Base-by-base conservation (phyloP, 1,140 invertebrate genomes). In the Drosophila athabasca region DNA sequence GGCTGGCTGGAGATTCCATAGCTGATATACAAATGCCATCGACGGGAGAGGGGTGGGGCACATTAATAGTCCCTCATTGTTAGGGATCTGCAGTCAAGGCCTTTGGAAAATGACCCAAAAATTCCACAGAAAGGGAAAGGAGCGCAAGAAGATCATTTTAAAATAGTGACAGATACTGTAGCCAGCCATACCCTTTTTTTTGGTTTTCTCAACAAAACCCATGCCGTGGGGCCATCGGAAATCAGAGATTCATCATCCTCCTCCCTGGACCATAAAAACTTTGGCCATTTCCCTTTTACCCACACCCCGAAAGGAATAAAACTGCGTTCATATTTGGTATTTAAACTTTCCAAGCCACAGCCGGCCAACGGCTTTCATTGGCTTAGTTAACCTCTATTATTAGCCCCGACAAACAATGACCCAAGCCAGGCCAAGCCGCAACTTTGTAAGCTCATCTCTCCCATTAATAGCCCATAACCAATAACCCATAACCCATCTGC, bases 301-400 rank as follows among this genome's bases (percentile, higher is more conserved):
- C 46, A 5, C 9, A 6, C 45, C 0, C 22, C 43, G 8, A 26
- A 45, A 8, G 15, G 49, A 61, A 71, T 71, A 71, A 71, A 69
- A 61, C 66, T 70, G 66, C 68, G 17, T 29, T 71, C 55, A 71
- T 71, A 71, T 60, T 71, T 60, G 41, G 54, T 52, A 41, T 70
- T 71, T 60, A 57, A 60, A 52, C 53, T 70, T 60, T 70, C 41
- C 7, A 62, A 52, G 51, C 51, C 69, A 17, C 69, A 70, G 52
- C 45, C 43, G 61, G 19, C 31, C 43, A 31, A 54, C 51, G 58
- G 60, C 65, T 83, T 85, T 80, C 62, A 84, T 84, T 85, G 76
- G 81, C 81, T 84, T 80, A 76, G 81, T 73, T 81, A 84, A 81
- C 68, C 60, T 73, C 72, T 76, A 85, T 85, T 68, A 84, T 84